phyloP scores from a whole-genome alignment of 2,797 vertebrate genomes.

The Nyctibius grandis region DNA sequence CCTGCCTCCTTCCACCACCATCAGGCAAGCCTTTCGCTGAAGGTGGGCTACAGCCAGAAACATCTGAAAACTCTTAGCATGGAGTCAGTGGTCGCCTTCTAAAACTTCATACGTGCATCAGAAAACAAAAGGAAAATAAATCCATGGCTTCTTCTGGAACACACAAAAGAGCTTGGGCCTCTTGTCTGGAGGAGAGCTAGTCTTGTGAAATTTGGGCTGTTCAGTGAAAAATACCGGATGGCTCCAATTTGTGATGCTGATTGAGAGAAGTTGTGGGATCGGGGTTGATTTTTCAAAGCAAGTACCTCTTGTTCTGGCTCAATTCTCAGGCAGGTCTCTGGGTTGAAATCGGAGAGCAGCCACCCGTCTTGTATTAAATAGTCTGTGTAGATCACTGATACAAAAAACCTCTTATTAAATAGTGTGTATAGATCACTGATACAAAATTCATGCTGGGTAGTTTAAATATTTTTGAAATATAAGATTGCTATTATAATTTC shows the following conservation, averaged over 20 bases:
- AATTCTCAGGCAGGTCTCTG: background rate
- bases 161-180: background rate
- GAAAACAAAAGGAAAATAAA: background rate
- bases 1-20: background rate
- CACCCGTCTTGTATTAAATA: fast-evolving
- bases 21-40: background rate
- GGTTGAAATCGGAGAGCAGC: background rate
- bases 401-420: background rate
- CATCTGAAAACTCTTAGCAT: background rate
- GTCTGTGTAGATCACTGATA: background rate
- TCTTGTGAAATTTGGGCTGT: background rate
- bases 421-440: background rate
- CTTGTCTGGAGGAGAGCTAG: background rate
- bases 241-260: background rate
- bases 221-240: background rate
- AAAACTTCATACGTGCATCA: background rate
- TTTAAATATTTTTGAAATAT: background rate
- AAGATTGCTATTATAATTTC: background rate
- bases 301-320: background rate
- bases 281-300: background rate
- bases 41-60: background rate
- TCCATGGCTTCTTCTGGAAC: background rate
- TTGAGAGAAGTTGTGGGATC: background rate
- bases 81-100: background rate
- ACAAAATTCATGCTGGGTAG: background rate